Evolutionary conservation across 2,888 invertebrate species (phyloP), one percentile per base, ranked within the genome.

Genomic region (Acleris cristana): DNA sequence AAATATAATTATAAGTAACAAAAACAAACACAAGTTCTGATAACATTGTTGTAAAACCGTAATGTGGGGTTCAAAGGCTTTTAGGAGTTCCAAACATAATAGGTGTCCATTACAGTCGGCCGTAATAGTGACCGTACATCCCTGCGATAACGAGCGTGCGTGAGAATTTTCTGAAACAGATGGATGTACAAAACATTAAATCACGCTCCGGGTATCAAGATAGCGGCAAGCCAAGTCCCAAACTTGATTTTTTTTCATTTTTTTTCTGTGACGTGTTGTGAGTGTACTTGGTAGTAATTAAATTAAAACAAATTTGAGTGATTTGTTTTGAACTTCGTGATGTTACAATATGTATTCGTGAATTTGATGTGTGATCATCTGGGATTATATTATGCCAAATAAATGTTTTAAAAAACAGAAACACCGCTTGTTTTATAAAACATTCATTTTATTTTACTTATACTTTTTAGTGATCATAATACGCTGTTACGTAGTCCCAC

Each of bases 41-140:
- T 64, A 51, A 67, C 45, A 68, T 68, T 62, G 44, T 40, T 59
- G 19, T 48, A 44, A 44, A 64, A 64, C 40, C 56, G 10, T 57
- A 30, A 56, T 54, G 30, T 49, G 49, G 59, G 45, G 23, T 51
- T 23, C 19, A 49, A 58, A 63, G 63, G 60, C 51, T 62, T 60
- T 60, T 44, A 65, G 55, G 65, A 69, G 60, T 69, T 65, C 56
- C 40, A 60, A 67, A 64, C 61, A 56, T 51, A 64, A 69, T 49
- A 40, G 62, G 70, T 65, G 63, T 70, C 56, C 65, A 69, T 70
- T 63, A 59, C 65, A 63, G 54, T 61, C 5, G 40, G 21, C 21
- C 30, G 52, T 66, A 52, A 63, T 65, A 65, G 57, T 61, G 45
- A 53, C 51, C 52, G 56, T 45, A 49, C 55, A 61, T 62, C 44